A percentile compares a stretch with the other conserved stretches of the same genome.
Conservation (phyloP, 92 coral and sea anemone species). For the Phenganax subtilis region DNA sequence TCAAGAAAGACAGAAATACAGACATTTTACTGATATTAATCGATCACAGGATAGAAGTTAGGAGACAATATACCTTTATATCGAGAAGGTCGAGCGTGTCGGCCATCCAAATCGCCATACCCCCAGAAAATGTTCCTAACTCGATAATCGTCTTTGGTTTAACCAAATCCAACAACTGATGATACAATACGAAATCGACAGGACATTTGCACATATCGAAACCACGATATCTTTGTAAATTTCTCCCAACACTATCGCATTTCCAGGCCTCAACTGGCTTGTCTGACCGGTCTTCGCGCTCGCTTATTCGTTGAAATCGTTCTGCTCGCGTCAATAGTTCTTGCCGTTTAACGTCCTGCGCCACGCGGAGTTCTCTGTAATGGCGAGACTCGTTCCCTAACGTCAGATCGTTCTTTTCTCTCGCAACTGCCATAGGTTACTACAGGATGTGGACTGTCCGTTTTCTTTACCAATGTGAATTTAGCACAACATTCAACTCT, state of each 20-base stretch:
- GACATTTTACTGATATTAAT: too few relatives aligned
- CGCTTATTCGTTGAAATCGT: slow-evolving; percentile 43
- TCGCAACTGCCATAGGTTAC: too few relatives aligned
- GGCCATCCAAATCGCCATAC: neutral
- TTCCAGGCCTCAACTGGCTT: slow-evolving; percentile 17
- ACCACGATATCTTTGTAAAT: slow-evolving; percentile 36
- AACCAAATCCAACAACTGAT: slow-evolving; percentile 21
- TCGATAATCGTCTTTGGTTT: slow-evolving; percentile 19
- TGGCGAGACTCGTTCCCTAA: slow-evolving; percentile 43
- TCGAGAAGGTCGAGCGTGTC: slow-evolving; percentile 33
- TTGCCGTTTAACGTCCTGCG: slow-evolving; percentile 19
- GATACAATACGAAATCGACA: slow-evolving; percentile 48
- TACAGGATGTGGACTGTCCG: too few relatives aligned
- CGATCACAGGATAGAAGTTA: too few relatives aligned
- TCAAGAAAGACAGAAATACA: too few relatives aligned
- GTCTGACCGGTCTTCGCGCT: slow-evolving; percentile 44
- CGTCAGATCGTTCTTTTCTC: slow-evolving; percentile 22
- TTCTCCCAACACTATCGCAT: slow-evolving; percentile 21
- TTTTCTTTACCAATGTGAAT: too few relatives aligned
- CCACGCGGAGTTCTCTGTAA: slow-evolving; percentile 23
- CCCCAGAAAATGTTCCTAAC: slow-evolving; percentile 48
- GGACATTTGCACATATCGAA: slow-evolving; percentile 44
- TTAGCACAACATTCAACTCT: too few relatives aligned
- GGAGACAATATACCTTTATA: neutral
- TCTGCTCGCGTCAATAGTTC: slow-evolving; percentile 16